Evolutionary conservation across 2,113 vertebrate species (phyloP), one percentile per base, ranked within the genome.

Genomic region (Casuarius casuarius): DNA sequence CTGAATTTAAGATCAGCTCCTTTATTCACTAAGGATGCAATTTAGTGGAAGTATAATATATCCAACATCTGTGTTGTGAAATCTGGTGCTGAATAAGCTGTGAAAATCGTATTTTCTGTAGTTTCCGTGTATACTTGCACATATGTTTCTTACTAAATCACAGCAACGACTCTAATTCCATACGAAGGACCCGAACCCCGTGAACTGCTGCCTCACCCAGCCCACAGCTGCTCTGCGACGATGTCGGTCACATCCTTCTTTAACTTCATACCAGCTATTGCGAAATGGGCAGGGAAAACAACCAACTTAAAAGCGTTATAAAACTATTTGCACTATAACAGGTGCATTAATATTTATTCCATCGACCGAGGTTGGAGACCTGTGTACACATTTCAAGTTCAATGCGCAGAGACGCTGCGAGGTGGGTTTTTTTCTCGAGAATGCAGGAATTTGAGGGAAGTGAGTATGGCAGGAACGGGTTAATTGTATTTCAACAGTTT

Each of bases 401-500:
- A 29, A 0, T 3, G 17, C 58, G 31, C 18, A 0, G 16, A 10
- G 14, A 8, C 4, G 23, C 54, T 10, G n/a, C 8, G 49, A 28
- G 65, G 1, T 3, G 20, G 17, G 0, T 4, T 19, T 52, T 67
- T 49, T 59, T 31, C 5, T 21, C 1, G 2, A 9, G 52, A 23
- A 6, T 5, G 21, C 44, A 49, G 40, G 46, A 12, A 16, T 7
- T 1, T 31, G 44, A 40, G 63, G 21, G 1, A 13, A 0, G 7
- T 8, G 40, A 15, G 5, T 23, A 22, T 0, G 2, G 48, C 70
- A 51, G 40, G 35, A 48, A 3, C 1, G 15, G 14, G 26, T 21
- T 7, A 66, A 42, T 25, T 8, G 2, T 1, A 16, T 8, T 22
- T 1, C 80, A 33, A 9, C 26, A 42, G 40, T 17, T 52, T 17